Percentiles rank a stretch among this genome's conserved stretches.
These are phyloP conservation scores for Oryctolagus cuniculus DNA, from an alignment of 2,113 vertebrate genomes.

Conservation along the genomic window mOryCun1.1 NC_091436.1:18802001-18802500, in stretches of 20 bases:
- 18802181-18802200: neutral
- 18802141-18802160: neutral
- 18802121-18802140: conserved; percentile 68
- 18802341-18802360: neutral
- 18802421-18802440: too few relatives aligned
- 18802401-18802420: conserved; percentile 2
- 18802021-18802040: conserved; percentile 76
- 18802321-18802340: conserved; percentile 79
- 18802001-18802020: neutral
- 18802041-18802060: conserved; percentile 64
- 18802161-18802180: conserved; percentile 33
- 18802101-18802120: conserved; percentile 76
- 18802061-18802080: conserved; percentile 6
- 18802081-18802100: conserved; percentile 67
- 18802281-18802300: conserved; percentile 3
- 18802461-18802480: neutral
- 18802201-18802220: neutral
- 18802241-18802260: neutral
- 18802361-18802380: conserved; percentile 17
- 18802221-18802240: conserved; percentile 20
- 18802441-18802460: neutral
- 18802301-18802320: conserved; percentile 76
- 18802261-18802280: neutral
- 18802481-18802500: neutral
- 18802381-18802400: conserved; percentile 40